Conservation (phyloP, 2,888 invertebrate species). For the Troides helena region DNA sequence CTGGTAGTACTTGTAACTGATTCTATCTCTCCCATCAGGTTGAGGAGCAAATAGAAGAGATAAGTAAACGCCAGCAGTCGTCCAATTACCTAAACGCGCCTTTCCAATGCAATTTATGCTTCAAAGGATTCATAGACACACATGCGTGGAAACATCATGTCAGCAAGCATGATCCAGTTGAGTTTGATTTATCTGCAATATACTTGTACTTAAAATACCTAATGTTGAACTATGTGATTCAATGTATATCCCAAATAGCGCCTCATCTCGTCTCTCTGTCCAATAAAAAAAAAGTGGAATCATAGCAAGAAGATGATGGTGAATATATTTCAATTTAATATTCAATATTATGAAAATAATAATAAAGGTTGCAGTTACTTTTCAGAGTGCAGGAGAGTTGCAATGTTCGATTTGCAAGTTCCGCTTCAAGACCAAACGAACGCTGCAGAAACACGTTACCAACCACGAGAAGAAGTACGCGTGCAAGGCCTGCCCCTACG, state of each 20-base stretch:
- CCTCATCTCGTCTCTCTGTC: too few relatives aligned
- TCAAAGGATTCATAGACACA: slow-evolving; percentile 66
- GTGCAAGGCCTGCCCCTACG: slow-evolving; percentile 63
- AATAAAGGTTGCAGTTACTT: not conserved
- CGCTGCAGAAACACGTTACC: slow-evolving; percentile 60
- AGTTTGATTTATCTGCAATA: not conserved
- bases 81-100: slow-evolving; percentile 64
- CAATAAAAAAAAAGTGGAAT: too few relatives aligned
- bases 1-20: too few relatives aligned
- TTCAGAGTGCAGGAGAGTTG: slow-evolving; percentile 59
- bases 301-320: too few relatives aligned
- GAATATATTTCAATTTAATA: too few relatives aligned
- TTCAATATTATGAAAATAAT: too few relatives aligned
- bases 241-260: too few relatives aligned
- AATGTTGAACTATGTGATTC: too few relatives aligned
- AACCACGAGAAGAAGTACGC: slow-evolving; percentile 70
- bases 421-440: slow-evolving; percentile 61
- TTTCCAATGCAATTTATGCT: slow-evolving; percentile 66
- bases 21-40: slow-evolving; percentile 40
- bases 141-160: slow-evolving; percentile 66
- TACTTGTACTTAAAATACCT: too few relatives aligned
- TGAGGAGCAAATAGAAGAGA: slow-evolving; percentile 63
- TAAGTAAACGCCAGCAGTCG: slow-evolving; percentile 55
- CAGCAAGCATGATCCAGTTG: slow-evolving; percentile 55
- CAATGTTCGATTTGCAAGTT: slow-evolving; percentile 66